Conservation (phyloP, 2,113 vertebrate species). For the Hemichromis elongatus region DNA sequence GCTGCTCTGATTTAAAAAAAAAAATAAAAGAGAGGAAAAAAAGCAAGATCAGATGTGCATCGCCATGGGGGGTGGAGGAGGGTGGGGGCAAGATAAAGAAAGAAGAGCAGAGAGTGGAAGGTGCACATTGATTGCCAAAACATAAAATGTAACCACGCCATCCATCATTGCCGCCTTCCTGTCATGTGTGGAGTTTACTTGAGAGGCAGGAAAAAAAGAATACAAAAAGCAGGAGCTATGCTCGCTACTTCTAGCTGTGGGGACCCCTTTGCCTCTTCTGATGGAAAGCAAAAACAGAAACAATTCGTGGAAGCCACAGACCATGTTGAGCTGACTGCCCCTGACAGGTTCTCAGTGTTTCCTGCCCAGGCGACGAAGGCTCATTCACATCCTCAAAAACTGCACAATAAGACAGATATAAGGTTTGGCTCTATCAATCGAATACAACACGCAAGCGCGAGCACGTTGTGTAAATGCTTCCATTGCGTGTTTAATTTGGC, state of each 20-base stretch:
- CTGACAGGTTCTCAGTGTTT: conserved; percentile 29
- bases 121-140: conserved; percentile 28
- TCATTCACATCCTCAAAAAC: conserved; percentile 13
- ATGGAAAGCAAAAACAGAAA: conserved; percentile 14
- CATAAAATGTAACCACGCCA: conserved; percentile 28
- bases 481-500: not conserved
- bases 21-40: not conserved
- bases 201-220: not conserved
- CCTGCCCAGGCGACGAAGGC: not conserved
- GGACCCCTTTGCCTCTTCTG: conserved; percentile 14
- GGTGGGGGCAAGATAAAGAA: not conserved
- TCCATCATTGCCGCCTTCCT: conserved; percentile 48
- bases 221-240: conserved; percentile 11
- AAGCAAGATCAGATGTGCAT: not conserved
- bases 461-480: not conserved
- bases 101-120: not conserved
- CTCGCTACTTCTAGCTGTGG: conserved; percentile 17
- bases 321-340: not conserved
- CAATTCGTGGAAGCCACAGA: conserved; percentile 7
- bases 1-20: not conserved
- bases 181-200: conserved; percentile 49
- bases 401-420: not conserved
- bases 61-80: not conserved
- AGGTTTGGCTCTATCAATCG: not conserved
- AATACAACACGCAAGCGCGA: not conserved